Evolutionary conservation across 2,888 invertebrate genomes (phyloP).

Genomic region (Incurvaria masculella): DNA sequence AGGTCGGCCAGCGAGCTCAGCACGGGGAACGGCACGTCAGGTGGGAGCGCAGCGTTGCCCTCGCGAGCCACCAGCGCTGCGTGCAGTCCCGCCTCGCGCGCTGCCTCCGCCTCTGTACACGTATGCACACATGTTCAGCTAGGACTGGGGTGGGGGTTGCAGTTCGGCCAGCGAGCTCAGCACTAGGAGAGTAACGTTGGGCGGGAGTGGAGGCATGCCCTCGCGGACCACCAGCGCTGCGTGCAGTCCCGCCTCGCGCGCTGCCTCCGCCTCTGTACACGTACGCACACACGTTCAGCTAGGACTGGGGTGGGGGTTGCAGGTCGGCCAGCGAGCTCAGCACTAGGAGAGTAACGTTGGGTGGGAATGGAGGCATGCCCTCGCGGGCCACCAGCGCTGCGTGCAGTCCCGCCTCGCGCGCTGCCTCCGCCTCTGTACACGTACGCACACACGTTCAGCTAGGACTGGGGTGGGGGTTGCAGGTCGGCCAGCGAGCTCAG

Average conservation of each 20-base stretch:
- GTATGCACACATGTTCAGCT: neutral
- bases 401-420: constrained; percentile 68
- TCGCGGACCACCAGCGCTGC: constrained; percentile 70
- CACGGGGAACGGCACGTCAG: constrained; percentile 53
- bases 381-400: constrained; percentile 70
- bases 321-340: constrained; percentile 63
- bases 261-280: constrained; percentile 78
- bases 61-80: constrained; percentile 70
- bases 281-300: neutral
- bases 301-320: constrained; percentile 25
- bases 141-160: constrained; percentile 25
- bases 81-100: constrained; percentile 68
- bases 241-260: constrained; percentile 68
- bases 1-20: constrained; percentile 63
- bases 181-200: constrained; percentile 53
- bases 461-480: constrained; percentile 25
- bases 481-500: constrained; percentile 63
- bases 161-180: constrained; percentile 63
- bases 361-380: constrained; percentile 72
- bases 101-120: constrained; percentile 78
- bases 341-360: constrained; percentile 53
- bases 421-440: constrained; percentile 78
- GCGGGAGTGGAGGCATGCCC: constrained; percentile 72
- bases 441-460: neutral
- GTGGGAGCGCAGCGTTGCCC: constrained; percentile 72